Conservation (phyloP, 2,888 invertebrate species). For the Oligia latruncula region DNA sequence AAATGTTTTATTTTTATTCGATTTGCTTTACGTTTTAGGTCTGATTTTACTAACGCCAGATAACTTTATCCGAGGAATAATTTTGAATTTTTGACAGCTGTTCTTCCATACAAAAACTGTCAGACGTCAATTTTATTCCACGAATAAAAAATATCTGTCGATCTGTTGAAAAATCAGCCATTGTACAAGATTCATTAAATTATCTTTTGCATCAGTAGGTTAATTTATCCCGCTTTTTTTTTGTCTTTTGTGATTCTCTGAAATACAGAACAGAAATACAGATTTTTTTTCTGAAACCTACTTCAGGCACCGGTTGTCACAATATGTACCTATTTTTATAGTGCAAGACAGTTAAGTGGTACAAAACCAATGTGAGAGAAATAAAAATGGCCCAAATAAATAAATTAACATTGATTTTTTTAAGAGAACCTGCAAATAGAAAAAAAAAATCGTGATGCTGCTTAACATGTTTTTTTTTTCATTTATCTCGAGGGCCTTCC, state of each 20-base stretch:
- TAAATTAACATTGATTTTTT: not conserved
- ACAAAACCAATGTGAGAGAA: not conserved
- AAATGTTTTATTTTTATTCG: slow-evolving; percentile 22
- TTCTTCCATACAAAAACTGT: not conserved
- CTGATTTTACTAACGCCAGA: not conserved
- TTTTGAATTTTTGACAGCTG: not conserved
- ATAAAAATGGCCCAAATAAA: not conserved
- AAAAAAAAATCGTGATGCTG: not conserved
- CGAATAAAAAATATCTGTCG: not conserved
- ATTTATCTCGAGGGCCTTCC: not conserved
- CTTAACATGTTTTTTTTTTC: not conserved
- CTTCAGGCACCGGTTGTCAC: not conserved
- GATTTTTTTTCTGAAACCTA: not conserved
- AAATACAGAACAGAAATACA: not conserved
- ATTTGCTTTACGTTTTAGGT: not conserved
- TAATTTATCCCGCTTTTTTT: not conserved
- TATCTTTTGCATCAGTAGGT: not conserved
- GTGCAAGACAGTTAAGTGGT: not conserved
- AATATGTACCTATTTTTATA: not conserved
- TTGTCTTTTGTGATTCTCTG: not conserved
- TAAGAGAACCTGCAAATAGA: not conserved
- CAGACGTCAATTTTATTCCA: not conserved
- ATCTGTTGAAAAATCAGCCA: not conserved
- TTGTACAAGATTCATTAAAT: not conserved
- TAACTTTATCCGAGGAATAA: not conserved